These are phyloP conservation scores for Onychomys leucogaster DNA, from an alignment of 2,797 vertebrate species.

Conservation along the genomic window DNA sequence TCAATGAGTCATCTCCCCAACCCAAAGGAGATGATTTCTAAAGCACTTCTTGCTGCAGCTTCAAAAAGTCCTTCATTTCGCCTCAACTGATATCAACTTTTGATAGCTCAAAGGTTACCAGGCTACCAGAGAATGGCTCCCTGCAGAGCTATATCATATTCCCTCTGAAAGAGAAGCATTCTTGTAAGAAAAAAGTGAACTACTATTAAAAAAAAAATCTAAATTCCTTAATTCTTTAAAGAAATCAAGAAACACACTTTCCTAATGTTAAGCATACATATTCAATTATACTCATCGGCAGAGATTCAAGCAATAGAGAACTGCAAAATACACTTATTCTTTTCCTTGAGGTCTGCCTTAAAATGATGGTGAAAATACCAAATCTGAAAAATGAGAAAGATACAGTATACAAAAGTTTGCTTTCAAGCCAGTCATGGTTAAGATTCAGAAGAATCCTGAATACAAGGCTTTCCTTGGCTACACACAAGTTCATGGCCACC, in stretches of 20 bases:
- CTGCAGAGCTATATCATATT: background rate
- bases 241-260: background rate
- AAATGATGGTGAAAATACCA: background rate
- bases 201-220: background rate
- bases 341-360: background rate
- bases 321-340: constrained; percentile 9
- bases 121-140: background rate
- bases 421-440: background rate
- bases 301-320: background rate
- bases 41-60: constrained; percentile 19
- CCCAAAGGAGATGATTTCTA: background rate
- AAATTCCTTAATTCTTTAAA: constrained; percentile 2
- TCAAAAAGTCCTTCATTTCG: constrained; percentile 15
- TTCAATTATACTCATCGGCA: background rate
- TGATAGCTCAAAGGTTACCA: constrained; percentile 15
- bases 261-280: background rate
- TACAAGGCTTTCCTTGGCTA: background rate
- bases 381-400: constrained; percentile 3
- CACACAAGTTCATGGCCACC: background rate
- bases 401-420: background rate
- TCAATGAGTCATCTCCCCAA: background rate
- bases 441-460: background rate
- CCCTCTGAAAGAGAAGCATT: constrained; percentile 27
- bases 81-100: constrained; percentile 33
- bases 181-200: background rate